These are phyloP conservation scores for Trichonephila clavipes DNA, from an alignment of 1,140 invertebrate species.

Conservation along the genomic window DNA sequence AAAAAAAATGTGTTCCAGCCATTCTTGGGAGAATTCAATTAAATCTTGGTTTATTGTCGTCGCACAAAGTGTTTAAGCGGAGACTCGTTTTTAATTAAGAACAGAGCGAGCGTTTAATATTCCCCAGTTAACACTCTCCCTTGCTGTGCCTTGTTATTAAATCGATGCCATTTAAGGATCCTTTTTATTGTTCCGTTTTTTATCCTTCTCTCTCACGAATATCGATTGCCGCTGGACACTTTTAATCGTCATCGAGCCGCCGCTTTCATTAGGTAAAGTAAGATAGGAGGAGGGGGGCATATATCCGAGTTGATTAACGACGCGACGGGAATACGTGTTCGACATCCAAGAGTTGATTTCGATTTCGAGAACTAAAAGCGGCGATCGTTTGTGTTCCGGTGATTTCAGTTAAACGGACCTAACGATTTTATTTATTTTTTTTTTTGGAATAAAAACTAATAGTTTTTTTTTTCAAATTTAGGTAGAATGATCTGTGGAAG, in stretches of 20 bases:
- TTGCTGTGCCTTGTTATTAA: neutral
- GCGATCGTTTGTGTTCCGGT: constrained; percentile 43
- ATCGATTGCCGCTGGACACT: constrained; percentile 51
- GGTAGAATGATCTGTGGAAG: neutral
- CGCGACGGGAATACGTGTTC: constrained; percentile 65
- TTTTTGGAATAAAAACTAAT: no score
- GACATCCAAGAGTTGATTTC: constrained; percentile 63
- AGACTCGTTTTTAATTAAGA: neutral
- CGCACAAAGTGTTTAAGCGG: neutral
- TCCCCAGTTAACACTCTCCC: neutral
- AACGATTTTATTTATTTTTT: no score
- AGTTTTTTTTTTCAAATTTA: neutral
- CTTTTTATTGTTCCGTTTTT: constrained; percentile 5
- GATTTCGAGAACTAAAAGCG: constrained; percentile 8
- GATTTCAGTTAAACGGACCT: neutral
- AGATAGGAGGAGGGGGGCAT: neutral
- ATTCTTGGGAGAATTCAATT: neutral
- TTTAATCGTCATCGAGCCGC: constrained; percentile 69
- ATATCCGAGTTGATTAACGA: constrained; percentile 74
- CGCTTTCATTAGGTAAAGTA: constrained; percentile 70
- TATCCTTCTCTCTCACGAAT: neutral
- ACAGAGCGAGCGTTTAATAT: neutral
- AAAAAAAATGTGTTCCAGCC: neutral
- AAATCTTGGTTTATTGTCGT: constrained; percentile 17
- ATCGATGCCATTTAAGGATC: constrained; percentile 16